A percentile compares a stretch with the other conserved stretches of the same genome.
These are phyloP conservation scores for Manis pentadactyla DNA, from an alignment of 2,797 vertebrate species.

Conservation along the genomic window DNA sequence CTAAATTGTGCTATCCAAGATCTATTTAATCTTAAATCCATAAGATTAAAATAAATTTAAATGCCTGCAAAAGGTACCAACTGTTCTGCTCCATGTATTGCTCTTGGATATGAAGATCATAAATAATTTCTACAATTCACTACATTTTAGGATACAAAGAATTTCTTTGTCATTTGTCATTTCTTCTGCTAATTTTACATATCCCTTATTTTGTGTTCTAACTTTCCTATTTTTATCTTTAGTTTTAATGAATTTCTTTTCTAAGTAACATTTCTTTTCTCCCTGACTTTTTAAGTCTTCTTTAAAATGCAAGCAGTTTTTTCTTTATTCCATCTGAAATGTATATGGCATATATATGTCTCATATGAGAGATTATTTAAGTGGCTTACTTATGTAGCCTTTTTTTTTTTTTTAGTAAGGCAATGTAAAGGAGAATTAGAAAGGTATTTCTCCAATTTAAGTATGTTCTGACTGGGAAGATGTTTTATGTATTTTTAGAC, in stretches of 20 bases:
- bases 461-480: not conserved
- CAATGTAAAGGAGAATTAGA: not conserved
- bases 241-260: not conserved
- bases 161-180: not conserved
- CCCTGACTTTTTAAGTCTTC: not conserved
- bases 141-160: not conserved
- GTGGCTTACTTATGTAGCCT: not conserved
- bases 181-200: not conserved
- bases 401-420: not conserved
- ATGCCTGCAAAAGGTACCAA: not conserved
- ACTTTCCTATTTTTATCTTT: not conserved
- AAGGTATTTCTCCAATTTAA: not conserved
- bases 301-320: not conserved
- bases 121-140: not conserved
- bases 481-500: not conserved
- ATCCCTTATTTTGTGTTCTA: not conserved
- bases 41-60: slow-evolving; percentile 8
- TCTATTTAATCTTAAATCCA: not conserved
- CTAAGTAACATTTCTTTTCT: not conserved
- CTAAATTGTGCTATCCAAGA: not conserved
- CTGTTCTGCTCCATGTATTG: not conserved
- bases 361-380: not conserved
- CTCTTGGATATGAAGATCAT: not conserved
- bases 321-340: not conserved
- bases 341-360: not conserved